Percentiles rank a stretch among this genome's conserved stretches.
These are phyloP conservation scores for Drosophila teissieri DNA, from an alignment of 1,140 invertebrate species.

Conservation along the genomic window DNA sequence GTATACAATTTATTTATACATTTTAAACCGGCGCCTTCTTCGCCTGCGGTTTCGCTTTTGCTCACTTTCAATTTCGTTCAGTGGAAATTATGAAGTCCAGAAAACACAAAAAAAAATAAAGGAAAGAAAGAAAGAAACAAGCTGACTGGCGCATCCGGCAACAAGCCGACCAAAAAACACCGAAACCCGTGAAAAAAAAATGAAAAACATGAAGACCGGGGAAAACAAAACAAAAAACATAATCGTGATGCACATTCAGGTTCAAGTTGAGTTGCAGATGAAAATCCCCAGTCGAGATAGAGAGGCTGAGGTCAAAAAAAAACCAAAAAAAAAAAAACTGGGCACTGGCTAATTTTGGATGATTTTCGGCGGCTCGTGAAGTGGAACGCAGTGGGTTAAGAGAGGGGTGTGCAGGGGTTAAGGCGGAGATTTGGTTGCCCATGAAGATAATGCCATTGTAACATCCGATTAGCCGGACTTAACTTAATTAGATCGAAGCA, in stretches of 20 bases:
- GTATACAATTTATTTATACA: slow-evolving; percentile 48
- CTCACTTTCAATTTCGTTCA: slow-evolving; percentile 48
- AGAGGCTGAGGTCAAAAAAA: slow-evolving; percentile 12
- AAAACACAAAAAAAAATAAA: not conserved
- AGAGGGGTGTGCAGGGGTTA: not conserved
- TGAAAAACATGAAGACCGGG: slow-evolving; percentile 4
- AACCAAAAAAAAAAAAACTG: not conserved
- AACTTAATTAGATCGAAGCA: slow-evolving; percentile 47
- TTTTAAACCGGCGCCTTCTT: slow-evolving; percentile 6
- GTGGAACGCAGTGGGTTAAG: not conserved
- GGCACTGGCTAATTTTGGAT: slow-evolving; percentile 43
- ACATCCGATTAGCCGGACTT: slow-evolving; percentile 22
- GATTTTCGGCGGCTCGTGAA: slow-evolving; percentile 16
- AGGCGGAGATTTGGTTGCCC: slow-evolving; percentile 8
- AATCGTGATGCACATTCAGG: slow-evolving; percentile 51
- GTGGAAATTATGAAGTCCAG: slow-evolving; percentile 34
- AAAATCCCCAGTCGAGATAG: slow-evolving; percentile 14
- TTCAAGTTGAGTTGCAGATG: slow-evolving; percentile 39
- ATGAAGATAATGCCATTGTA: slow-evolving; percentile 52
- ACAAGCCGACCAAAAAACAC: slow-evolving; percentile 8
- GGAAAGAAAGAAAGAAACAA: slow-evolving; percentile 1
- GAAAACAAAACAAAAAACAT: slow-evolving; percentile 6
- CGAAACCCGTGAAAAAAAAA: not conserved
- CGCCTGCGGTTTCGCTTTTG: slow-evolving; percentile 7
- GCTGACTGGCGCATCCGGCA: slow-evolving; percentile 35